Base-by-base conservation (phyloP, 2,888 invertebrate genomes). In the Conchocele bisecta region DNA sequence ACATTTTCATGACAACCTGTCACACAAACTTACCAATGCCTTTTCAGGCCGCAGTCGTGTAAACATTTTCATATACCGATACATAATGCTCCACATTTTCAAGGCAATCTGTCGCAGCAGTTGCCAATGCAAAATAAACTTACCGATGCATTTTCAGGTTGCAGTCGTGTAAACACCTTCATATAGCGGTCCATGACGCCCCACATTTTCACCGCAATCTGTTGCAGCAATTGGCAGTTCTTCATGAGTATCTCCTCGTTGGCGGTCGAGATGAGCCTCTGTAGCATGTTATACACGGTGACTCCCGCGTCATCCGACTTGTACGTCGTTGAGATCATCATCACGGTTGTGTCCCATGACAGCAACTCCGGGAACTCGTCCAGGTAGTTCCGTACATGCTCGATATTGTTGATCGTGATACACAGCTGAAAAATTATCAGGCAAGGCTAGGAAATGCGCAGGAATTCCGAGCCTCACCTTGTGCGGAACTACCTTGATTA, bases 361-460 rank as follows among this genome's bases (percentile, higher is more conserved):
- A 89, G 78, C 24, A 85, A 75, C n/a, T 79, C 39, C 0, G 86
- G 83, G n/a, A 89, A 78, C 48, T 87, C 81, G 28, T 77, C 73
- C 26, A 89, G 77, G 72, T 87, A 89, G 60, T 83, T 77, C 1
- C 86, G 75, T 13, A 89, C 88, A 75, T 89, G 89, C 42, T 86
- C 88, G 41, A 89, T 88, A 82, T 89, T 89, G 84, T 89, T 89
- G 26, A 89, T 68, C 2, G 89, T 89, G 50, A 89, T 89, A 72
- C 89, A 89, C 13, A 89, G 75, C 89, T 89, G 81, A n/a, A 71
- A 80, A 26, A 59, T 7, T n/a, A n/a, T n/a, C n/a, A n/a, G n/a
- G n/a, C n/a, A n/a, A n/a, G n/a, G n/a, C n/a, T n/a, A n/a, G n/a
- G n/a, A n/a, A n/a, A n/a, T n/a, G n/a, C n/a, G n/a, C n/a, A n/a